phyloP scores from a whole-genome alignment of 2,113 vertebrate genomes.

The Macrotis lagotis region DNA sequence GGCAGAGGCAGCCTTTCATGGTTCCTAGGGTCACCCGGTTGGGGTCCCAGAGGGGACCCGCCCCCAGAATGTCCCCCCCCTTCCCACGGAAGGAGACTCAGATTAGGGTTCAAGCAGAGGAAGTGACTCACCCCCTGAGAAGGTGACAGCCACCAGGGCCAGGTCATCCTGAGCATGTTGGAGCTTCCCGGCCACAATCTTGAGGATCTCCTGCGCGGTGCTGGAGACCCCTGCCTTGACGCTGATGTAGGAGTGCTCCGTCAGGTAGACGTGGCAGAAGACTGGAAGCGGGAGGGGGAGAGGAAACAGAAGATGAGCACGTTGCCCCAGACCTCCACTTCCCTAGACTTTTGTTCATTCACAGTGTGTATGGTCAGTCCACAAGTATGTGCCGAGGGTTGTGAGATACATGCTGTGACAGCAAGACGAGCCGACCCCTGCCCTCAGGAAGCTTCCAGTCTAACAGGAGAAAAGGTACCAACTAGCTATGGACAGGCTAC shows the following conservation, averaged over 20 bases:
- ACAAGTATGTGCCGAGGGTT: not conserved
- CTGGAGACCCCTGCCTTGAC: constrained; percentile 88
- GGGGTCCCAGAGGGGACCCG: constrained; percentile 64
- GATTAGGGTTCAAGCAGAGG: constrained; percentile 55
- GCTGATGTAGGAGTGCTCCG: constrained; percentile 94
- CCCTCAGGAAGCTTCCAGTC: not conserved
- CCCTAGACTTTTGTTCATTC: not conserved
- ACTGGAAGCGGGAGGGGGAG: constrained; percentile 82
- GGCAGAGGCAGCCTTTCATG: constrained; percentile 78
- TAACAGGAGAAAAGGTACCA: not conserved
- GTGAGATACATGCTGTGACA: too few species aligned
- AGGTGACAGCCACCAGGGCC: constrained; percentile 88
- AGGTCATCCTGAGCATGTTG: constrained; percentile 89
- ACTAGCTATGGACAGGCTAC: too few species aligned
- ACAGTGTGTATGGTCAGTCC: accelerated
- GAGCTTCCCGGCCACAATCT: constrained; percentile 91
- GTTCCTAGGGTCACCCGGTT: constrained; percentile 82
- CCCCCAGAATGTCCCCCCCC: constrained; percentile 63
- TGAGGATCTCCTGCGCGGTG: constrained; percentile 90
- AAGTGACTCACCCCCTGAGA: constrained; percentile 90
- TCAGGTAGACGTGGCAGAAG: constrained; percentile 93
- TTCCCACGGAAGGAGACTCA: constrained; percentile 30
- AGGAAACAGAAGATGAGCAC: not conserved
- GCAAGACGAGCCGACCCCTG: too few species aligned
- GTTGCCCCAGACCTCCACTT: too few species aligned